Percentiles rank a stretch among this genome's conserved stretches.
phyloP scores from a whole-genome alignment of 2,888 invertebrate genomes.

The Atrina japonica region DNA sequence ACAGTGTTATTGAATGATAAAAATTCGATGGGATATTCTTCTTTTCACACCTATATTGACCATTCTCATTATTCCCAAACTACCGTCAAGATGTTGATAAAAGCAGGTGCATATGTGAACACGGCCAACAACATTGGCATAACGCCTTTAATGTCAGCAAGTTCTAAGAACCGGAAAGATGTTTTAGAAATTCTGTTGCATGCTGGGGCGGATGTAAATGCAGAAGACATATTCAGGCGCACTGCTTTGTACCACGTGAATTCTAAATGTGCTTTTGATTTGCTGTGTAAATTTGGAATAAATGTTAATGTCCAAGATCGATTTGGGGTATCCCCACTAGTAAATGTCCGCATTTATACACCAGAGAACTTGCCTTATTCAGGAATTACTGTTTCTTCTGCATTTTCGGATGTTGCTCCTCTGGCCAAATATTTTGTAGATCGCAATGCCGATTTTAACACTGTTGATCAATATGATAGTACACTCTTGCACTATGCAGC shows the following conservation, averaged over 20 bases:
- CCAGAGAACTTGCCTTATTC: conserved; percentile 27
- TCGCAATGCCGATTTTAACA: conserved; percentile 17
- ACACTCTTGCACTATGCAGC: conserved; percentile 41
- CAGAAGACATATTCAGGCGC: conserved; percentile 38
- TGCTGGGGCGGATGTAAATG: conserved; percentile 35
- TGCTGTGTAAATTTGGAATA: conserved; percentile 30
- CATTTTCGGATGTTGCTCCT: conserved; percentile 12
- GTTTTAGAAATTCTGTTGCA: conserved; percentile 32
- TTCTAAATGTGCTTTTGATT: conserved; percentile 20
- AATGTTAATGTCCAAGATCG: conserved; percentile 26
- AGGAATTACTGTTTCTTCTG: conserved; percentile 2
- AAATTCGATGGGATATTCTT: conserved; percentile 31
- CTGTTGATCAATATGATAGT: conserved; percentile 33
- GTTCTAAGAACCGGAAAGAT: conserved; percentile 16
- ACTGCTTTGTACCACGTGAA: conserved; percentile 30
- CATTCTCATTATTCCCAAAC: conserved; percentile 9
- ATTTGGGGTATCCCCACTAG: conserved; percentile 25
- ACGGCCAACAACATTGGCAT: conserved; percentile 23
- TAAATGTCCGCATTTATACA: conserved; percentile 11
- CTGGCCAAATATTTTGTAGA: conserved; percentile 28
- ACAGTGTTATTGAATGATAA: conserved; percentile 22
- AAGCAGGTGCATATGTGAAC: conserved; percentile 33
- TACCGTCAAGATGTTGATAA: conserved; percentile 30
- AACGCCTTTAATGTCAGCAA: conserved; percentile 33
- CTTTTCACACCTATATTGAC: conserved; percentile 40